A percentile compares a stretch with the other conserved stretches of the same genome.
Conservation (phyloP, 2,888 invertebrate genomes). For the Oscheius sp. region DNA sequence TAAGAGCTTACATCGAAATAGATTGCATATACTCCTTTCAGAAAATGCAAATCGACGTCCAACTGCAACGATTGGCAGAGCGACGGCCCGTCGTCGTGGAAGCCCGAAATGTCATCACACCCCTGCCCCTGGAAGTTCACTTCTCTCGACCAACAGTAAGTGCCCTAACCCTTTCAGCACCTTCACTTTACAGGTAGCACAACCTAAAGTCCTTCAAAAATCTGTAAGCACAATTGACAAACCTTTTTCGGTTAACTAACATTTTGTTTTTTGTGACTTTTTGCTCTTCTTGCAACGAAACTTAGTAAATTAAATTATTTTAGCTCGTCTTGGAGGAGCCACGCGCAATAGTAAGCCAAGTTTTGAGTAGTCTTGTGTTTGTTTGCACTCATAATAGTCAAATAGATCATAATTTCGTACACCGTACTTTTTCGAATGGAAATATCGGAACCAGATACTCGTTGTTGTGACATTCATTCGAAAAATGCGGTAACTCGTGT, state of each 20-base stretch:
- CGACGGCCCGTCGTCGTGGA: conserved; percentile 51
- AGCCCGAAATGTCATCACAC: conserved; percentile 54
- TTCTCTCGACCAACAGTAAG: conserved; percentile 54
- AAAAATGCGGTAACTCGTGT: neutral
- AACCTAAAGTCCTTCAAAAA: neutral
- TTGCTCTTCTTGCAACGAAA: neutral
- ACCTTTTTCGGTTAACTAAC: conserved; percentile 7
- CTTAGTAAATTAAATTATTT: neutral
- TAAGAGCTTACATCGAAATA: conserved; percentile 33
- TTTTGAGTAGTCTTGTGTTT: conserved; percentile 21
- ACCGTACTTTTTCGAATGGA: neutral
- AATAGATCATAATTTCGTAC: neutral
- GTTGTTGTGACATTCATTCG: neutral
- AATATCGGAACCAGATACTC: too few relatives aligned
- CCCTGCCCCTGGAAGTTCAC: conserved; percentile 55
- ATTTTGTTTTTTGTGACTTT: conserved; percentile 8
- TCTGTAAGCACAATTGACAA: conserved; percentile 7
- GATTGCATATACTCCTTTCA: conserved; percentile 40
- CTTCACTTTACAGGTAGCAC: neutral
- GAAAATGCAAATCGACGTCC: conserved; percentile 62
- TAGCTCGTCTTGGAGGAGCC: conserved; percentile 20
- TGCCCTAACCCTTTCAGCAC: neutral
- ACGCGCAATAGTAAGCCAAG: conserved; percentile 22
- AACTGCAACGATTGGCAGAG: conserved; percentile 56
- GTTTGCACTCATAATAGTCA: conserved; percentile 23